Base-by-base conservation (phyloP, 2,113 vertebrate species). In the Hydropotes inermis region DNA sequence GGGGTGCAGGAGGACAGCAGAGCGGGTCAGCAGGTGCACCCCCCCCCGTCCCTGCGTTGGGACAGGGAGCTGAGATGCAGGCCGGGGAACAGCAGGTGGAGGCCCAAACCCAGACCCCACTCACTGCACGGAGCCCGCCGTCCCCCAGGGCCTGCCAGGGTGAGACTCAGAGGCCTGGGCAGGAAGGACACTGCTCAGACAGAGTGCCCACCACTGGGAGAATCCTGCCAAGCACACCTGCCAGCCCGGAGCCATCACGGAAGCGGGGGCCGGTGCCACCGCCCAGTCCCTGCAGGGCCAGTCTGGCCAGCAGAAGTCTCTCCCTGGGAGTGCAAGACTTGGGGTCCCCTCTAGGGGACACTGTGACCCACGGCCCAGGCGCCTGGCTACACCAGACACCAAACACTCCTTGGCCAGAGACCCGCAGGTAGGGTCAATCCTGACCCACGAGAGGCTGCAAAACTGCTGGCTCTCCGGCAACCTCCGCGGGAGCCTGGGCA, bases 41-140 rank as follows among this genome's bases (percentile, higher is more conserved):
- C 33, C 50, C 79, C 50, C 8, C 28, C 58, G 7, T 4, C 50
- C 79, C 50, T 15, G 43, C 58, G 7, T 4, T 15, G 12, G 28
- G 19, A 57, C 58, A 14, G 17, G 12, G 57, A 60, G 39, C 84
- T 14, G 27, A 61, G 58, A 16, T 1, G 11, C 16, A 2, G 11
- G 28, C 39, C 1, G 1, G 16, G 27, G 28, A 12, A 6, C 39
- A 60, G 28, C 6, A 17, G 39, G 28, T 33, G 28, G 39, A 61
- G 57, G 33, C 39, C 3, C 17, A 7, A n/a, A 21, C 58, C 58
- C 57, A 61, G 39, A 5, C 81, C 84, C 57, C 25, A 4, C 36
- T 21, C 36, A 13, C 27, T 6, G 5, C 55, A 11, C 0, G 1
- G 55, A 13, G 55, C 36, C 83, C 1, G 1, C 55, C 0, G 0